A percentile compares a stretch with the other conserved stretches of the same genome.
phyloP scores from a whole-genome alignment of 2,888 invertebrate genomes.

The Scaptomyza polygonia region DNA sequence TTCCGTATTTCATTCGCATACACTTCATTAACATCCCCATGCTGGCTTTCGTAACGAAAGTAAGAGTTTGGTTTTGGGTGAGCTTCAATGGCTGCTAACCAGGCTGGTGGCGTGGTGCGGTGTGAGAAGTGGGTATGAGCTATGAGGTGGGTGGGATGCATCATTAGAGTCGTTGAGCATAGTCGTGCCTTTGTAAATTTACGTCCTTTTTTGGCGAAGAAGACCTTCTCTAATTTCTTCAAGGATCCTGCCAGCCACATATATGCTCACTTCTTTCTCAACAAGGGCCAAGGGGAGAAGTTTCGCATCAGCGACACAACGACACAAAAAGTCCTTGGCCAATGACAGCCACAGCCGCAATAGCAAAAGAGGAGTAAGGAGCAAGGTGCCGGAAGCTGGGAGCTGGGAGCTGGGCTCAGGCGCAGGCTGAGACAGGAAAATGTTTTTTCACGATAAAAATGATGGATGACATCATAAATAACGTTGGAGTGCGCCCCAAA shows the following conservation, averaged over 20 bases:
- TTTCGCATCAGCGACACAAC: conserved; percentile 69
- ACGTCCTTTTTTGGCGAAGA: conserved; percentile 69
- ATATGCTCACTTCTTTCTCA: conserved; percentile 42
- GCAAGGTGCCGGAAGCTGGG: conserved; percentile 26
- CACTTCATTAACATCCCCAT: conserved; percentile 75
- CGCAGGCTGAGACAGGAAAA: conserved; percentile 82
- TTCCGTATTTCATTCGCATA: conserved; percentile 79
- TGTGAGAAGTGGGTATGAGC: neutral
- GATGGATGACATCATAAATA: conserved; percentile 85
- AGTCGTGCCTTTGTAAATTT: conserved; percentile 68
- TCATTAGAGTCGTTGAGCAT: conserved; percentile 80
- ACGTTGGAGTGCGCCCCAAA: conserved; percentile 82
- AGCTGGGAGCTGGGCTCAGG: conserved; percentile 48
- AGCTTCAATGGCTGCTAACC: conserved; percentile 75
- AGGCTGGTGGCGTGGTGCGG: conserved; percentile 22
- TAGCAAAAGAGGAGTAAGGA: conserved; percentile 36
- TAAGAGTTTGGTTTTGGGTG: conserved; percentile 61
- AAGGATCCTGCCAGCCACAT: conserved; percentile 63
- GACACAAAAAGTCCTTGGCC: conserved; percentile 82
- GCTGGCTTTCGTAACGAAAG: conserved; percentile 23
- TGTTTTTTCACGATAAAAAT: conserved; percentile 85
- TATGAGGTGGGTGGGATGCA: conserved; percentile 66
- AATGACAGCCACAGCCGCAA: conserved; percentile 76
- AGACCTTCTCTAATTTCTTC: conserved; percentile 76
- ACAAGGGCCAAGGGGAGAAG: conserved; percentile 1